Conservation (phyloP, 2,888 invertebrate species). For the Dryococelus australis region DNA sequence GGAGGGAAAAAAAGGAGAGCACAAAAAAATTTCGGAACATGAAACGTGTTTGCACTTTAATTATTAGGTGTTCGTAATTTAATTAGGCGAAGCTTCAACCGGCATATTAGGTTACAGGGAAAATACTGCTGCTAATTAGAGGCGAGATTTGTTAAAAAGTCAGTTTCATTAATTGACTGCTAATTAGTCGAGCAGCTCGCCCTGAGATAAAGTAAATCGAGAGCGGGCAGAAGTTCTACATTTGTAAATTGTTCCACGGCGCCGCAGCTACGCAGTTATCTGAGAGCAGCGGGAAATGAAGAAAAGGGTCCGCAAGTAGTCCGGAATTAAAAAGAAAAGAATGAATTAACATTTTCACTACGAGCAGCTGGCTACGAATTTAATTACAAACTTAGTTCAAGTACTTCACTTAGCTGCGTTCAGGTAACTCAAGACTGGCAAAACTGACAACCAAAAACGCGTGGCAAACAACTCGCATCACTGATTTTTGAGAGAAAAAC, state of each 20-base stretch:
- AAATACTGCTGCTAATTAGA: neutral
- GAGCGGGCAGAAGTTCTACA: neutral
- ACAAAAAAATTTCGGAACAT: neutral
- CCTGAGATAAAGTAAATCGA: neutral
- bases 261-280: neutral
- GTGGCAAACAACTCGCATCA: too few relatives aligned
- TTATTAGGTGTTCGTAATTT: slow-evolving; percentile 22
- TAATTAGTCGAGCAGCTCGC: neutral
- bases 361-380: too few relatives aligned
- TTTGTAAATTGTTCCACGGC: neutral
- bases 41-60: slow-evolving; percentile 27
- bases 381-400: too few relatives aligned
- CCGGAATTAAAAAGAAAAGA: neutral
- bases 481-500: too few relatives aligned
- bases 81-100: slow-evolving; percentile 23
- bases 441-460: too few relatives aligned
- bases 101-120: neutral
- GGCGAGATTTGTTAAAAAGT: slow-evolving; percentile 16
- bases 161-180: neutral
- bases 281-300: neutral
- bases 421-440: too few relatives aligned
- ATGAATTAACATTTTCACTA: too few relatives aligned
- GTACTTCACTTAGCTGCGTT: too few relatives aligned
- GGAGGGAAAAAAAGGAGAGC: neutral
- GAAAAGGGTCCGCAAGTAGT: neutral